These are phyloP conservation scores for Xenotilapia caudafasciata DNA, from an alignment of 2,113 vertebrate species.

Conservation along the genomic window DNA sequence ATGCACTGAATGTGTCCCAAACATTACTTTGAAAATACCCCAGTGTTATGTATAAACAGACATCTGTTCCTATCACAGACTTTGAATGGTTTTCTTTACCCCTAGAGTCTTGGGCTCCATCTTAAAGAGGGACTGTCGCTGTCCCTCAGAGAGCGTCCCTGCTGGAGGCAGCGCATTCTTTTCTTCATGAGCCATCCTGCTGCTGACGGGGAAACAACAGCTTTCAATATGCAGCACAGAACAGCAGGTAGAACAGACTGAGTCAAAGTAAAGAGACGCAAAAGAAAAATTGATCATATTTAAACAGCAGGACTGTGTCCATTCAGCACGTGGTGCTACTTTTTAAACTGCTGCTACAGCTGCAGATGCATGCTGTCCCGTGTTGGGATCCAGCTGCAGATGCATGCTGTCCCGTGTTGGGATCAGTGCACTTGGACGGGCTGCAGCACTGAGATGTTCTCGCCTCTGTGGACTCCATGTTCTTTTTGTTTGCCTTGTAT, in stretches of 20 bases:
- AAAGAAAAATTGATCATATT: accelerated
- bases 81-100: conserved; percentile 36
- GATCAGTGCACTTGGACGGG: not conserved
- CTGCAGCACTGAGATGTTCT: not conserved
- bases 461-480: not conserved
- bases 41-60: accelerated
- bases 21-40: not conserved
- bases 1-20: not conserved
- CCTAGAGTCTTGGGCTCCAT: conserved; percentile 77
- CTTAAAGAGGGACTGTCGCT: conserved; percentile 62
- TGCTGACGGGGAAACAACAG: not conserved
- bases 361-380: not conserved
- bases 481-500: not conserved
- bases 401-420: accelerated
- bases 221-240: not conserved
- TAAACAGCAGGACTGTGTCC: not conserved
- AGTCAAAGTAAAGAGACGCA: not conserved
- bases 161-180: conserved; percentile 34
- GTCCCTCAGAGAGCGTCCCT: conserved; percentile 47
- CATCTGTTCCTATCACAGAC: not conserved
- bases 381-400: accelerated
- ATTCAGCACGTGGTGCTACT: not conserved
- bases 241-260: not conserved
- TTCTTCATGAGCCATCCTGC: conserved; percentile 57
- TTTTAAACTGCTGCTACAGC: not conserved